Base-by-base conservation (phyloP, 2,113 vertebrate genomes). In the Todiramphus saurophagus region DNA sequence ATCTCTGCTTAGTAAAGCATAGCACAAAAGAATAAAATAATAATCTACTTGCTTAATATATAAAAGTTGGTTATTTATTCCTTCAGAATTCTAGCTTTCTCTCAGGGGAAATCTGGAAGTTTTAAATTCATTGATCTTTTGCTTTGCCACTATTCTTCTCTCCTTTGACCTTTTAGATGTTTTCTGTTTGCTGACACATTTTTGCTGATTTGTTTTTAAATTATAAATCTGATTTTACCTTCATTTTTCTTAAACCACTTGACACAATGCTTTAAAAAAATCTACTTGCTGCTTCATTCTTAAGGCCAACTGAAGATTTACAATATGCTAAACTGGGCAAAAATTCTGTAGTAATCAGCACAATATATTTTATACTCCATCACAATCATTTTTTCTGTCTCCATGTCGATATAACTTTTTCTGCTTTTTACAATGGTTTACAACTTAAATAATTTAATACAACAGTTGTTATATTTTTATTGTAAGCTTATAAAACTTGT, bases 401-500 rank as follows among this genome's bases (percentile, higher is more conserved):
- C 77, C 59, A 62, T 60, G 72, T 97, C 14, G 3, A 97, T 97
- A 96, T 96, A 97, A 98, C 82, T 97, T 98, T 97, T 96, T 92
- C 91, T 97, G 83, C 94, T 97, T 98, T 97, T 94, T 97, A 97
- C 96, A 96, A 88, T 98, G 96, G 97, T 98, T 98, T 98, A 98
- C 97, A 98, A 98, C 98, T 97, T 98, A 97, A 98, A 98, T 98
- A 98, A 98, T 98, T 98, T 98, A 98, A 98, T 98, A 98, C 95
- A 98, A 97, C 96, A 97, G 97, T 98, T 97, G 97, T 97, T 98
- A 97, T 97, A 97, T 97, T 98, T 98, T 98, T 98, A 98, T 94
- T 98, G 96, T 98, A 96, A 97, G 95, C 96, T 97, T 97, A 97
- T 98, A 98, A 98, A 98, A 98, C 94, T 96, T 95, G 96, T 90